Percentiles rank a stretch among this genome's conserved stretches.
These are phyloP conservation scores for Lycophotia porphyrea DNA, from an alignment of 2,888 invertebrate genomes.

Conservation along the genomic window DNA sequence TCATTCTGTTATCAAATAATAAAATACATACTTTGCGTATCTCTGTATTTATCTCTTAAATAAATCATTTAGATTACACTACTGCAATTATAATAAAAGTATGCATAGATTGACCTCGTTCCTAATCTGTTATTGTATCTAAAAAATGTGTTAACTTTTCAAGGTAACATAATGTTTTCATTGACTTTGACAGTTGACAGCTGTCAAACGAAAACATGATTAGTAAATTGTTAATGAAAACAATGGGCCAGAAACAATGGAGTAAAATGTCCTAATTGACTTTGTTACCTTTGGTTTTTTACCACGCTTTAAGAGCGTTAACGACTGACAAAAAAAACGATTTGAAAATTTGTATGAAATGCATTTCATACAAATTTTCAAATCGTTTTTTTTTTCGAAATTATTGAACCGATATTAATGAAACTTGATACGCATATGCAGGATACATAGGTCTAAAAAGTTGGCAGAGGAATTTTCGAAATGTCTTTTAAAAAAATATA, in stretches of 20 bases:
- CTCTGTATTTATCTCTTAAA: not conserved
- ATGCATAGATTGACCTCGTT: constrained; percentile 9
- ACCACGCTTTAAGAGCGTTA: not conserved
- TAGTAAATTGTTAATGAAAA: not conserved
- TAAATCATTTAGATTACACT: constrained; percentile 26
- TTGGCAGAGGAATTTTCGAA: too few species aligned
- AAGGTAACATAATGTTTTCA: constrained; percentile 6
- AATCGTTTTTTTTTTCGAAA: too few species aligned
- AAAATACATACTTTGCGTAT: constrained; percentile 19
- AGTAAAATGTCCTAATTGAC: not conserved
- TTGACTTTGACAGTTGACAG: not conserved
- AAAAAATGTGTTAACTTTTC: not conserved
- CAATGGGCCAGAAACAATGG: constrained; percentile 11
- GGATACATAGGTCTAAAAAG: too few species aligned
- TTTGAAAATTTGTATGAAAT: too few species aligned
- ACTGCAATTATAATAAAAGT: not conserved
- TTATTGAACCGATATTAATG: too few species aligned
- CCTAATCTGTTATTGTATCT: constrained; percentile 6
- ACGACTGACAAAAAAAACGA: too few species aligned
- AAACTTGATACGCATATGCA: too few species aligned
- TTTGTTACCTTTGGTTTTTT: not conserved
- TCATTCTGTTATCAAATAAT: constrained; percentile 5
- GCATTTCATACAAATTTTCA: too few species aligned
- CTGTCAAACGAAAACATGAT: constrained; percentile 28
- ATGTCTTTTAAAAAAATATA: too few species aligned